Evolutionary conservation across 2,797 vertebrate genomes (phyloP).

Genomic region (Macrochelys suwanniensis): DNA sequence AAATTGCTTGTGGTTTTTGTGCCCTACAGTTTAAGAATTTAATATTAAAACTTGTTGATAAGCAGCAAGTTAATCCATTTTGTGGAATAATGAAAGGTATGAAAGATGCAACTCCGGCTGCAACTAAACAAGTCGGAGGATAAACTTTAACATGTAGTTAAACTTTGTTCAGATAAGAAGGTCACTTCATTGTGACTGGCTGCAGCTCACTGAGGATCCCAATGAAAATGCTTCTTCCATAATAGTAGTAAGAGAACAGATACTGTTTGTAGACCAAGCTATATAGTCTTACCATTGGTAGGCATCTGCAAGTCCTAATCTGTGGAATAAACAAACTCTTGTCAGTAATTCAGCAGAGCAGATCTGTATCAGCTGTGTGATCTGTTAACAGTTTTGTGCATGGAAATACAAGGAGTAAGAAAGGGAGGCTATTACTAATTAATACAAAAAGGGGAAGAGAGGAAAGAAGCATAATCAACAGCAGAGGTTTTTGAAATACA

Average conservation of each 20-base stretch:
- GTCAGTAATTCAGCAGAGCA: constrained; percentile 39
- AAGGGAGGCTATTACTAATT: background rate
- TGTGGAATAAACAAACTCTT: constrained; percentile 76
- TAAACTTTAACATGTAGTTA: constrained; percentile 27
- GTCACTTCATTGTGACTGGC: constrained; percentile 3
- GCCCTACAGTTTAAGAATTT: constrained; percentile 24
- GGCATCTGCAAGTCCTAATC: constrained; percentile 85
- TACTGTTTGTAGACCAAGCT: background rate
- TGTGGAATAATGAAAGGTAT: background rate
- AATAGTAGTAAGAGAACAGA: background rate
- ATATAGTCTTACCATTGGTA: constrained; percentile 91
- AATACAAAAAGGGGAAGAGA: background rate
- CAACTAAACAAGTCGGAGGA: background rate
- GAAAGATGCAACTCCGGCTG: background rate
- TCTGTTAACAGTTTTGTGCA: background rate
- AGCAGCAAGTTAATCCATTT: constrained; percentile 16
- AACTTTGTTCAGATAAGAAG: constrained; percentile 14
- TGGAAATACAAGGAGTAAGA: background rate
- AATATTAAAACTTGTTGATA: constrained; percentile 14
- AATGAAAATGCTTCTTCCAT: background rate
- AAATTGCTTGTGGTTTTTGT: constrained; percentile 28
- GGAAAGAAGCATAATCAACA: background rate
- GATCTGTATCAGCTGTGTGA: background rate
- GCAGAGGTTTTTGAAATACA: background rate
- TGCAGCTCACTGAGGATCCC: background rate